Evolutionary conservation across 1,140 invertebrate species (phyloP).

Genomic region (Eciton burchellii): DNA sequence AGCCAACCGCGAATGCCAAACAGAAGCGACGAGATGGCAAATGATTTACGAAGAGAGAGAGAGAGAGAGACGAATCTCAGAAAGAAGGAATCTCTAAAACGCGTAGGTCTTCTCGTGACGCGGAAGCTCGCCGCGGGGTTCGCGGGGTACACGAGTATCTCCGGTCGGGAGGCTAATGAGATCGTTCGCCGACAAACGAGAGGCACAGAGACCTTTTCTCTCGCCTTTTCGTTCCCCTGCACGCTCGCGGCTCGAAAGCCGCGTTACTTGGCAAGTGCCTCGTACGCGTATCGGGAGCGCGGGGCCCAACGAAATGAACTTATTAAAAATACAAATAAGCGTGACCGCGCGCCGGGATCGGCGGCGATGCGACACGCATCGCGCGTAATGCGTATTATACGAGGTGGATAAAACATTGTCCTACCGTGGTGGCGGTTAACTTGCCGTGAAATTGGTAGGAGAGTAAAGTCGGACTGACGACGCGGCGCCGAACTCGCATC

Average conservation of each 20-base stretch:
- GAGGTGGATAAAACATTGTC: slow-evolving; percentile 79
- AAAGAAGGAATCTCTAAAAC: too few species aligned
- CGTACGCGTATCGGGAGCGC: slow-evolving; percentile 6
- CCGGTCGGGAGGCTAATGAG: slow-evolving; percentile 28
- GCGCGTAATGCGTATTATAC: slow-evolving; percentile 70
- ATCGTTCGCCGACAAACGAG: slow-evolving; percentile 40
- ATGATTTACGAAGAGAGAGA: too few species aligned
- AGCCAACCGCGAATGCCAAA: too few species aligned
- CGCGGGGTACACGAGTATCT: not conserved
- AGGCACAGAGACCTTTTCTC: slow-evolving; percentile 9
- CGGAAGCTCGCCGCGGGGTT: not conserved
- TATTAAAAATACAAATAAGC: slow-evolving; percentile 75
- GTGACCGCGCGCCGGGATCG: slow-evolving; percentile 57
- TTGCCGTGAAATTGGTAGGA: slow-evolving; percentile 84
- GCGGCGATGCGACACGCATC: slow-evolving; percentile 70
- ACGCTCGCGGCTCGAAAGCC: slow-evolving; percentile 10
- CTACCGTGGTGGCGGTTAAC: slow-evolving; percentile 82
- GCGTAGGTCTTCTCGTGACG: too few species aligned
- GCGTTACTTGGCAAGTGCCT: slow-evolving; percentile 32
- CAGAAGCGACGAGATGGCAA: too few species aligned
- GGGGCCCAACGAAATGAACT: slow-evolving; percentile 60
- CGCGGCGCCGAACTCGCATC: slow-evolving; percentile 74
- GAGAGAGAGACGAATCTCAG: too few species aligned
- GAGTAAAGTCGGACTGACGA: slow-evolving; percentile 79
- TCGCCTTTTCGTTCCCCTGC: not conserved